Base-by-base conservation (phyloP, 2,797 vertebrate species). In the Leptatherina wallacei region DNA sequence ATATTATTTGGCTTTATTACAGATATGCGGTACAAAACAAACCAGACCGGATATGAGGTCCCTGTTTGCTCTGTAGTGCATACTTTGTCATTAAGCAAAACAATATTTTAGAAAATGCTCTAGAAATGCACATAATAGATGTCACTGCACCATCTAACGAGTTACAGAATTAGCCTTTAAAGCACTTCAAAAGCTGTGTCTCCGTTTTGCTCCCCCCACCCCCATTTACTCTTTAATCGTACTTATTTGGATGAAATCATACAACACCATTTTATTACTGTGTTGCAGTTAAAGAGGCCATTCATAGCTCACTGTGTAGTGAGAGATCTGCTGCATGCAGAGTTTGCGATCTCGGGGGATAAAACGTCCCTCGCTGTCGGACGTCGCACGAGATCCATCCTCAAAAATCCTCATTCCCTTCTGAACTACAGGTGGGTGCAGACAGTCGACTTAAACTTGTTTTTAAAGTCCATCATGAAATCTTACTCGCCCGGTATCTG, bases 301-400 rank as follows among this genome's bases (percentile, higher is more conserved):
- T 99, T 98, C 29, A 94, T 98, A 16, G 94, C 96, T 0, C 94
- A 97, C 96, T 96, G 97, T 62, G 95, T 97, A 0, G 96, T 99
- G 0, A 93, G 98, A 80, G 98, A 99, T 82, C 90, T 98, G 60
- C 92, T 99, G 73, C 98, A 99, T 0, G 70, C 92, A 9, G 96
- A 95, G 86, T 96, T 97, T 22, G 96, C 97, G 72, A 95, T 95
- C n/a, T 97, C 98, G 0, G 82, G 95, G 58, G 98, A 99, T 67
- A 99, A 99, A 91, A 99, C 98, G 0, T 99, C 98, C 0, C 79
- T 96, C 1, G 95, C 98, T 0, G 97, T 99, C 0, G 95, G 96
- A 3, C 95, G 98, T 8, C 94, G 98, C 65, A 92, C 96, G 0
- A 95, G 96, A 47, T 97, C 97, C 79, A 98, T 99, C 75, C 94